Evolutionary conservation across 2,113 vertebrate species (phyloP).

Genomic region (Agelaius phoeniceus): DNA sequence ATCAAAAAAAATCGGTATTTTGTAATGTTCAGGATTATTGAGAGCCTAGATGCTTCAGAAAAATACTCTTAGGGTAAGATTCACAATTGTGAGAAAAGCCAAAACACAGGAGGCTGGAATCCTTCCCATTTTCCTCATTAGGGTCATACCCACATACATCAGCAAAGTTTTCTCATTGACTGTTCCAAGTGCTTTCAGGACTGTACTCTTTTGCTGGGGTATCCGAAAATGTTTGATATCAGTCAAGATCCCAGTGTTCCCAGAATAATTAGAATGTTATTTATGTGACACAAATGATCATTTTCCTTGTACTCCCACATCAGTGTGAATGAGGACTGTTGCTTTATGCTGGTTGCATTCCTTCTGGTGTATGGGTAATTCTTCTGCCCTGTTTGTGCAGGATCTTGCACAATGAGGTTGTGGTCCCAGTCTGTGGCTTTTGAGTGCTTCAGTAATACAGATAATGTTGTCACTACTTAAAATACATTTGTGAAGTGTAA

Average conservation of each 20-base stretch:
- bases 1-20: neutral
- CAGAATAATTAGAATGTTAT: neutral
- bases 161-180: neutral
- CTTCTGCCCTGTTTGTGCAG: neutral
- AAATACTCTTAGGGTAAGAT: neutral
- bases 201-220: neutral
- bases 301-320: neutral
- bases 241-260: neutral
- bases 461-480: constrained; percentile 43
- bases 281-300: neutral
- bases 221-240: neutral
- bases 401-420: constrained; percentile 38
- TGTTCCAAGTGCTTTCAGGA: neutral
- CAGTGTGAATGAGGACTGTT: neutral
- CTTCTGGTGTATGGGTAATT: neutral
- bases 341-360: constrained; percentile 19
- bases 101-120: neutral
- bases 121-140: neutral
- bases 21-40: neutral
- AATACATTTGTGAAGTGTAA: constrained; percentile 3
- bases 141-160: neutral
- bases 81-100: neutral
- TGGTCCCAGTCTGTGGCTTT: constrained; percentile 16
- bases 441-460: constrained; percentile 18
- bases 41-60: neutral